Evolutionary conservation across 1,140 invertebrate genomes (phyloP).

Genomic region (Dreissena rostriformis): DNA sequence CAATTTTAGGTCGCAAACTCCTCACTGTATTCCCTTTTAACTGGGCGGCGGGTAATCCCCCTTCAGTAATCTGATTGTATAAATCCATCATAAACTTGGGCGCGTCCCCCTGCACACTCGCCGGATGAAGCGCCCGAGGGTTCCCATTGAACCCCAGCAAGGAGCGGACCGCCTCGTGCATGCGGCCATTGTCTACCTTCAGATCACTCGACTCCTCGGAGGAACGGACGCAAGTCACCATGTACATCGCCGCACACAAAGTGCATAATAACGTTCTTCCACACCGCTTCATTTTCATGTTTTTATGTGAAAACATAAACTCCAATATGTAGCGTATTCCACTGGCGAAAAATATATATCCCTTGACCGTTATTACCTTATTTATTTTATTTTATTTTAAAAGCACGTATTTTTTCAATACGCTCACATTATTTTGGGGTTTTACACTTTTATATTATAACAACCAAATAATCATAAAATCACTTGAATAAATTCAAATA

Average conservation of each 20-base stretch:
- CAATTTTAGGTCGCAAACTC: slow-evolving; percentile 39
- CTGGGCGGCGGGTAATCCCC: slow-evolving; percentile 25
- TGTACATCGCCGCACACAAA: background rate
- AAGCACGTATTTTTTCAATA: no score
- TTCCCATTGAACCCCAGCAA: slow-evolving; percentile 34
- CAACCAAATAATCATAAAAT: no score
- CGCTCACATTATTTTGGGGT: no score
- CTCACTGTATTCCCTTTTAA: slow-evolving; percentile 40
- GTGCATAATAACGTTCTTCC: slow-evolving; percentile 20
- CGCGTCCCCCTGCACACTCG: background rate
- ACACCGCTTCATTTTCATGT: slow-evolving; percentile 42
- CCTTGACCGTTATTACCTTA: no score
- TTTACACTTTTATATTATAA: no score
- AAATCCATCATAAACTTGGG: slow-evolving; percentile 55
- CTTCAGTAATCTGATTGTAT: slow-evolving; percentile 34
- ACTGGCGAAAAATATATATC: no score
- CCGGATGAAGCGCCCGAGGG: slow-evolving; percentile 3
- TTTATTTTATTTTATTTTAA: no score
- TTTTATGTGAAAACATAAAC: background rate
- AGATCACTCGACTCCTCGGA: slow-evolving; percentile 23
- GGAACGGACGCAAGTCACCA: slow-evolving; percentile 14
- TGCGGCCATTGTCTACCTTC: slow-evolving; percentile 22
- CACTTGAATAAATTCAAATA: no score
- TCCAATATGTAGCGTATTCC: no score
- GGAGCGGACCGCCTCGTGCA: slow-evolving; percentile 33